A percentile compares a stretch with the other conserved stretches of the same genome.
These are phyloP conservation scores for Pseudopodoces humilis DNA, from an alignment of 2,113 vertebrate genomes.

Conservation along the genomic window DNA sequence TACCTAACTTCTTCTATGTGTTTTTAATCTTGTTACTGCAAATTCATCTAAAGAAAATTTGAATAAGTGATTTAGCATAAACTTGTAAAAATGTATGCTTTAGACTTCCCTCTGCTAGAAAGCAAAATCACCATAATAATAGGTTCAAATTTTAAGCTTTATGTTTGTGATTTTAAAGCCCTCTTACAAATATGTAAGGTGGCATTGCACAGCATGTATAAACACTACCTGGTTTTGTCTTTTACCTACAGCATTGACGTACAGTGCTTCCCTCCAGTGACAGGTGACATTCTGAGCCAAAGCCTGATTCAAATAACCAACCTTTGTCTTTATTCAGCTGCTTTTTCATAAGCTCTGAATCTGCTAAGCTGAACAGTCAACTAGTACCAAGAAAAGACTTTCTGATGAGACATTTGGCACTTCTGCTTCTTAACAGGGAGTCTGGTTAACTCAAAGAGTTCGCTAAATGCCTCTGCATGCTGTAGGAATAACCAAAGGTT, in stretches of 20 bases:
- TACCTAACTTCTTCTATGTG: background rate
- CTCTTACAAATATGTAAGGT: background rate
- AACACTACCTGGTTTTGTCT: background rate
- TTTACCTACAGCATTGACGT: background rate
- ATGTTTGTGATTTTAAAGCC: background rate
- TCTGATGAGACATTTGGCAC: background rate
- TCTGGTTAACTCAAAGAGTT: background rate
- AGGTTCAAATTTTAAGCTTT: background rate
- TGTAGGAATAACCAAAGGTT: background rate
- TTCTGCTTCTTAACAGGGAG: background rate
- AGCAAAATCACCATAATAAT: background rate
- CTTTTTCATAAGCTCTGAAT: background rate
- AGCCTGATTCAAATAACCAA: background rate
- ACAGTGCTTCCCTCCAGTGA: background rate
- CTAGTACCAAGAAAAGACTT: background rate
- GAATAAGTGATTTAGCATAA: background rate
- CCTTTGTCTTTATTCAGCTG: background rate
- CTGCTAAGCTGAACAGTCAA: background rate
- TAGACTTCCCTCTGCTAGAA: background rate
- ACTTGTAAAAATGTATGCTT: background rate
- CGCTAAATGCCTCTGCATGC: background rate
- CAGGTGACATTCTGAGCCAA: background rate
- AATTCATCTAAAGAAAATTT: background rate
- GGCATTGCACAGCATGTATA: background rate
- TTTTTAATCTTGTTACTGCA: constrained; percentile 8